phyloP scores from a whole-genome alignment of 2,797 vertebrate species.

The Argyrosomus regius region DNA sequence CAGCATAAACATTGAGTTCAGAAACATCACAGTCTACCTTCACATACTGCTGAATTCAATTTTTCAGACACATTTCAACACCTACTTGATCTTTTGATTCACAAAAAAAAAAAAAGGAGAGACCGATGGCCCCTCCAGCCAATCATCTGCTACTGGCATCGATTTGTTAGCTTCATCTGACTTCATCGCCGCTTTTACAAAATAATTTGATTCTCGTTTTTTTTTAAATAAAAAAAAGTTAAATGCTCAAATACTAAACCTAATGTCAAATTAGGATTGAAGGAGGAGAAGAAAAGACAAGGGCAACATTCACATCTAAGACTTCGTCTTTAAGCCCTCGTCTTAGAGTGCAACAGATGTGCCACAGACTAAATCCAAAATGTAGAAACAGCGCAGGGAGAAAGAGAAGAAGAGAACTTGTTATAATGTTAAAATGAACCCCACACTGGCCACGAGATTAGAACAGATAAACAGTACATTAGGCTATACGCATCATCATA shows the following conservation, averaged over 20 bases:
- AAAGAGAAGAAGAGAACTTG: conserved; percentile 11
- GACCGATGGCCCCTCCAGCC: conserved; percentile 38
- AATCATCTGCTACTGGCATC: conserved; percentile 44
- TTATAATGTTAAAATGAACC: conserved; percentile 72
- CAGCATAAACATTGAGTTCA: conserved; percentile 70
- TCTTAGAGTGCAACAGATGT: conserved; percentile 47
- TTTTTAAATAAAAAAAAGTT: conserved; percentile 26
- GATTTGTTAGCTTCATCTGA: conserved; percentile 48
- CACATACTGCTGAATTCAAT: conserved; percentile 48
- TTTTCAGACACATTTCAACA: conserved; percentile 63
- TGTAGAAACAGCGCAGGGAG: conserved; percentile 29
- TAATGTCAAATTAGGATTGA: conserved; percentile 44
- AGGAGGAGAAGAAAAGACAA: conserved; percentile 24
- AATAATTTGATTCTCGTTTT: conserved; percentile 38
- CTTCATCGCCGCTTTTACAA: conserved; percentile 51
- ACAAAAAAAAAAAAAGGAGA: conserved; percentile 22
- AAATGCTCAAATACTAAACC: conserved; percentile 60
- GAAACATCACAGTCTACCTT: conserved; percentile 65
- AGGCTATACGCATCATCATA: conserved; percentile 71
- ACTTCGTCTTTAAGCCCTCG: conserved; percentile 32
- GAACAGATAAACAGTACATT: conserved; percentile 72
- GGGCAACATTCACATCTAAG: conserved; percentile 34
- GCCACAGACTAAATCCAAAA: conserved; percentile 58
- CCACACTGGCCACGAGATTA: conserved; percentile 78
- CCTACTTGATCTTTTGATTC: conserved; percentile 62